Evolutionary conservation across 2,888 invertebrate genomes (phyloP), one percentile per base, ranked within the genome.

Genomic region (Heliothis peltigera): DNA sequence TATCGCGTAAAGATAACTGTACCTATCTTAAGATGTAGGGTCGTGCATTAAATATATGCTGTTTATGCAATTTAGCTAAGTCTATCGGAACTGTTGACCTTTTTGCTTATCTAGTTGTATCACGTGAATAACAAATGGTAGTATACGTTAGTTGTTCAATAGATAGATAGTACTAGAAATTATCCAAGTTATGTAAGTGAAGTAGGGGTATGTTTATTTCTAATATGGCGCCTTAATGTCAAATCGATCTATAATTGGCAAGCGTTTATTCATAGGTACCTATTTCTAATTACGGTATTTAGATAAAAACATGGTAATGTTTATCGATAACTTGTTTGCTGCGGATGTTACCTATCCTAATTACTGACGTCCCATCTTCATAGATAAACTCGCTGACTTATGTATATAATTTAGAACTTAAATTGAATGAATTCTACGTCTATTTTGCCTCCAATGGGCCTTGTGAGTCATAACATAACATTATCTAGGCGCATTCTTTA

Each of bases 21-120:
- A 64, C 39, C 69, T 67, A 64, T 42, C 69, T 67, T 59, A 19
- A 21, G 42, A 59, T 54, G 56, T 59, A 56, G 48, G 55, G 57
- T 64, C 64, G 51, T 75, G 61, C 44, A 70, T 56, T 43, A 62
- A 69, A 82, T 79, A 80, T 47, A 67, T 72, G 75, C 77, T 80
- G 79, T 83, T 84, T 81, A 74, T 87, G 84, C 83, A 84, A 78
- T 81, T 79, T 71, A 66, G 63, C 70, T 56, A 64, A 43, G 25
- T 61, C 53, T 79, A 61, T 60, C 48, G 54, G 55, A 78, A 43
- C 57, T 43, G 21, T 19, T 68, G 54, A 73, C 75, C 64, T 70
- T 61, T 21, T 57, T 43, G 51, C 56, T 52, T 70, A 69, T 65
- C 66, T 65, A 21, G 10, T 10, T 21, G 15, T 51, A 73, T 77